phyloP scores from a whole-genome alignment of 2,113 vertebrate species.

The Microcebus lehilahytsara region DNA sequence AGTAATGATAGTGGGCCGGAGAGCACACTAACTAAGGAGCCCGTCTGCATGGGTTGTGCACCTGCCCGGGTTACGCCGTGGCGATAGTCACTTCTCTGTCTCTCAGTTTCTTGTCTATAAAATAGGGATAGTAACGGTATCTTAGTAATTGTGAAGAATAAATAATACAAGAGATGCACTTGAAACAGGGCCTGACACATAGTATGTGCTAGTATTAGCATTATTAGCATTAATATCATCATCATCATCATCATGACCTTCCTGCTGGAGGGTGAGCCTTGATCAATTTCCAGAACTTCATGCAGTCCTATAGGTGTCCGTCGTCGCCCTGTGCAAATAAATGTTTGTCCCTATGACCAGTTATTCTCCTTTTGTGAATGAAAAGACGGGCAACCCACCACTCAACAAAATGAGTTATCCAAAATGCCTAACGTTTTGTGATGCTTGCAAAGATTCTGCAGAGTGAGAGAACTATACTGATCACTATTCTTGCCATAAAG shows the following conservation, averaged over 20 bases:
- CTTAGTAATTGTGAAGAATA: neutral
- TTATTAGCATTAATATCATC: neutral
- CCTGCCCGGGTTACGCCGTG: neutral
- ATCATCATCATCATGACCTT: neutral
- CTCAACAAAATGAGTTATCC: neutral
- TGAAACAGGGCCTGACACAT: neutral
- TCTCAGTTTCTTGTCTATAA: neutral
- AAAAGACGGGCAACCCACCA: neutral
- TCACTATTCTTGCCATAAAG: neutral
- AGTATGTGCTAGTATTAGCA: too few species aligned
- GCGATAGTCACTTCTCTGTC: neutral
- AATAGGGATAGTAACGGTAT: neutral
- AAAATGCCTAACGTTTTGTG: neutral
- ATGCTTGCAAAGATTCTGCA: neutral
- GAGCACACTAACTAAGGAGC: neutral
- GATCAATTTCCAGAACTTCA: neutral
- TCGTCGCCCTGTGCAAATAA: neutral
- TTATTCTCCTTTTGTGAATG: conserved; percentile 4
- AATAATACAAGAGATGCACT: neutral
- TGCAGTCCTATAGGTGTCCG: neutral
- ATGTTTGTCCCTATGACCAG: neutral
- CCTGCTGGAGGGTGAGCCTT: neutral
- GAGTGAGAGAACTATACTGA: neutral
- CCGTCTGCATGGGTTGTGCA: neutral
- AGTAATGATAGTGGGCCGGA: neutral